phyloP scores from a whole-genome alignment of 2,797 vertebrate species.

The Xenops minutus region DNA sequence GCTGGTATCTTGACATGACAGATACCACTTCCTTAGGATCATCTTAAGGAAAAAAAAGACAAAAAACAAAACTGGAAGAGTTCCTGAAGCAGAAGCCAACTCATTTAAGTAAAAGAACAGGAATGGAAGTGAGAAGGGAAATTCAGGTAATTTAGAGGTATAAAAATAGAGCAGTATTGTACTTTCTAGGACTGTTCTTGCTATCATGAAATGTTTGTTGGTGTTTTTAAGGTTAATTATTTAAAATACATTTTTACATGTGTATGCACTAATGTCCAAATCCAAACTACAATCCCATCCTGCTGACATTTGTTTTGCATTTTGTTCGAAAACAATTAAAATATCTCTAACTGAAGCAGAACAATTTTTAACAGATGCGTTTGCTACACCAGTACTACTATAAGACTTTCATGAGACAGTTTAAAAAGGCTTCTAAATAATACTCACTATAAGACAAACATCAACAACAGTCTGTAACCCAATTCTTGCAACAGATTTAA shows the following conservation, averaged over 20 bases:
- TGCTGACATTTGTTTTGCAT: neutral
- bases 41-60: neutral
- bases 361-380: neutral
- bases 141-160: neutral
- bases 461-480: neutral
- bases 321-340: neutral
- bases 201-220: neutral
- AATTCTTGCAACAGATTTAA: neutral
- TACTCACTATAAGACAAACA: neutral
- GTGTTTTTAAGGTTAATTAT: neutral
- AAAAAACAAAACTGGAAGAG: neutral
- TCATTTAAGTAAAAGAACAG: neutral
- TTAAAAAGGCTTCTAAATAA: neutral
- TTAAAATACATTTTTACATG: neutral
- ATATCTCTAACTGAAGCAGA: neutral
- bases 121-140: neutral
- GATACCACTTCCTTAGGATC: neutral
- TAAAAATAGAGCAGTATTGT: neutral
- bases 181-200: neutral
- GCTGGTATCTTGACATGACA: neutral
- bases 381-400: neutral
- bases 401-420: neutral
- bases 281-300: neutral
- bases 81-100: neutral
- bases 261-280: neutral